Evolutionary conservation across 2,113 vertebrate genomes (phyloP).

Genomic region (Oncorhynchus masou): DNA sequence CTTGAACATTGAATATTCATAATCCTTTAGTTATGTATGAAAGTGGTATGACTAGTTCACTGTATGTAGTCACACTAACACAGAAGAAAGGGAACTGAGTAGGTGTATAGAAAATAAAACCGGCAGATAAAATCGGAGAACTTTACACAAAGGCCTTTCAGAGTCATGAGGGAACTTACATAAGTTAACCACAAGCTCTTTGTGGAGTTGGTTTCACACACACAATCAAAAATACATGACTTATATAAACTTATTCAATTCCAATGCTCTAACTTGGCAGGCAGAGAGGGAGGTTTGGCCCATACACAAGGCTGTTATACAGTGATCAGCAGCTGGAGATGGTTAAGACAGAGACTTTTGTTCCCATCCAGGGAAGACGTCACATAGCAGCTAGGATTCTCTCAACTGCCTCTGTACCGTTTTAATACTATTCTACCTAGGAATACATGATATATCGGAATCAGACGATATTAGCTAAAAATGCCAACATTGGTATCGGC

Average conservation of each 20-base stretch:
- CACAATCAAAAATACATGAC: conserved; percentile 33
- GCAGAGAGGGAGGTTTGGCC: conserved; percentile 3
- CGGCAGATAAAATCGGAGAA: neutral
- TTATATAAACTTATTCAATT: conserved; percentile 41
- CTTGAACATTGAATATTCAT: too few relatives aligned
- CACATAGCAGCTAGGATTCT: neutral
- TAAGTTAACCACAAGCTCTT: conserved; percentile 5
- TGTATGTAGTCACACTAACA: too few relatives aligned
- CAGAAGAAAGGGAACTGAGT: conserved; percentile 5
- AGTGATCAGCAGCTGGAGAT: too few relatives aligned
- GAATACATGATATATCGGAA: too few relatives aligned
- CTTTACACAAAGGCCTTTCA: neutral
- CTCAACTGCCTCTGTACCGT: too few relatives aligned
- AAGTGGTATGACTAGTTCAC: too few relatives aligned
- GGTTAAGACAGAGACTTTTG: too few relatives aligned
- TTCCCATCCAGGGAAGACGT: neutral
- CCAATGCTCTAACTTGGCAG: conserved; percentile 11
- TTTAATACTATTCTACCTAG: neutral
- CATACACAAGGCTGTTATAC: too few relatives aligned
- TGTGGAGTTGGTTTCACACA: conserved; percentile 16
- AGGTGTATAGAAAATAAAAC: too few relatives aligned
- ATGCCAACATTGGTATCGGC: too few relatives aligned
- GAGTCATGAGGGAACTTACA: neutral
- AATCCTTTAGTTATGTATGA: too few relatives aligned
- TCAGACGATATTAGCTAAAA: too few relatives aligned